Evolutionary conservation across 1,140 invertebrate species (phyloP).

Genomic region (Calycopis cecrops): DNA sequence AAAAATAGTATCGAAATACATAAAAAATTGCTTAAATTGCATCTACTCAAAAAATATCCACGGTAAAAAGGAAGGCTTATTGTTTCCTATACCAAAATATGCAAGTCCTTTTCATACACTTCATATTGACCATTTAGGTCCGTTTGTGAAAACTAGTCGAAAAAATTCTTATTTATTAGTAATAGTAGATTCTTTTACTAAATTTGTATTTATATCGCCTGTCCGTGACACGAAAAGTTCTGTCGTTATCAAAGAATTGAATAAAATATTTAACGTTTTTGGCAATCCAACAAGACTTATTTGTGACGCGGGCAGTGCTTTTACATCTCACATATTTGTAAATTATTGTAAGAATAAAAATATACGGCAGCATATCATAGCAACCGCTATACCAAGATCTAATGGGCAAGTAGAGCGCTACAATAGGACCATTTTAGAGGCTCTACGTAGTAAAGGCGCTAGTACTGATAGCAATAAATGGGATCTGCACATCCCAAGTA

Average conservation of each 20-base stretch:
- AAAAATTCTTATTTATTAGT: constrained; percentile 51
- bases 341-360: constrained; percentile 24
- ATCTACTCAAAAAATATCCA: neutral
- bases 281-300: constrained; percentile 25
- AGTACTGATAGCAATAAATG: constrained; percentile 14
- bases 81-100: constrained; percentile 34
- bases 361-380: constrained; percentile 23
- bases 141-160: constrained; percentile 30
- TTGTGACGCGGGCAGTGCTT: constrained; percentile 21
- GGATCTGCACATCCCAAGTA: constrained; percentile 12
- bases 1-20: constrained; percentile 2
- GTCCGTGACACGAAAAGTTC: constrained; percentile 15
- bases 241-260: constrained; percentile 17
- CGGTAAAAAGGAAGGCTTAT: constrained; percentile 14
- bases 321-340: constrained; percentile 20
- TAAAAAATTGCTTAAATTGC: constrained; percentile 6
- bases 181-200: constrained; percentile 29
- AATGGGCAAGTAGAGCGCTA: constrained; percentile 30
- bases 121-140: constrained; percentile 42
- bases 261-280: constrained; percentile 22
- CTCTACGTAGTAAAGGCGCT: constrained; percentile 18
- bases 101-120: constrained; percentile 34
- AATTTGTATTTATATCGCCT: constrained; percentile 27
- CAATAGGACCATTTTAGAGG: constrained; percentile 26
- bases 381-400: constrained; percentile 23